Conservation (phyloP, 2,888 invertebrate genomes). For the Himalopsyche japonica region DNA sequence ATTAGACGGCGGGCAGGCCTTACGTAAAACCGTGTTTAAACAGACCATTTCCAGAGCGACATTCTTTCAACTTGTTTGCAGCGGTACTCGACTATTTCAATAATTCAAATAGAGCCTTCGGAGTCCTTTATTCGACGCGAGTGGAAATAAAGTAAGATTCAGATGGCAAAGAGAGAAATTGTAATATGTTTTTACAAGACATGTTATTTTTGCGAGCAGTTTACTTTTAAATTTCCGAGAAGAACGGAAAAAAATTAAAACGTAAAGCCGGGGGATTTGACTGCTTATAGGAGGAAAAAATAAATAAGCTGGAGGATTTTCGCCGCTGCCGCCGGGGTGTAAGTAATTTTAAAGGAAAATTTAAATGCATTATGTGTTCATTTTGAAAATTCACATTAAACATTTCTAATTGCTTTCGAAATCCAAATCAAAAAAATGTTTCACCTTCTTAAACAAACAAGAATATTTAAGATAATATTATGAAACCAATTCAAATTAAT, state of each 20-base stretch:
- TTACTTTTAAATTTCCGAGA: neutral
- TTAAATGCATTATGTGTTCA: neutral
- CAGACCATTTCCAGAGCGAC: constrained; percentile 31
- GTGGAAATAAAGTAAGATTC: neutral
- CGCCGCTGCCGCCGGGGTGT: neutral
- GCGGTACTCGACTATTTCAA: constrained; percentile 16
- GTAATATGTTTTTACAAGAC: neutral
- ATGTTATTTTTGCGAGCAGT: neutral
- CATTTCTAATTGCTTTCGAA: neutral
- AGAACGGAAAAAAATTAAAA: neutral
- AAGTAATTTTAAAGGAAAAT: neutral
- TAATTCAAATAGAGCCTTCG: constrained; percentile 16
- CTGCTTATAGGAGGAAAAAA: neutral
- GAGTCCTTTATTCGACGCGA: neutral
- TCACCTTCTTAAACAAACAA: no score
- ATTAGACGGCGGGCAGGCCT: constrained; percentile 26
- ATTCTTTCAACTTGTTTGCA: constrained; percentile 18
- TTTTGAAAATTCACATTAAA: neutral
- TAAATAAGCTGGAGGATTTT: neutral
- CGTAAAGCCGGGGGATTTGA: neutral
- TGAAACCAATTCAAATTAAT: no score
- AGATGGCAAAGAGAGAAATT: neutral
- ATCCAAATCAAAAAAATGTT: no score
- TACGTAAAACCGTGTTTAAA: constrained; percentile 27
- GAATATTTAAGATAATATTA: no score